These are phyloP conservation scores for Nephrotoma guestfalica DNA, from an alignment of 2,888 invertebrate species.

Conservation along the genomic window DNA sequence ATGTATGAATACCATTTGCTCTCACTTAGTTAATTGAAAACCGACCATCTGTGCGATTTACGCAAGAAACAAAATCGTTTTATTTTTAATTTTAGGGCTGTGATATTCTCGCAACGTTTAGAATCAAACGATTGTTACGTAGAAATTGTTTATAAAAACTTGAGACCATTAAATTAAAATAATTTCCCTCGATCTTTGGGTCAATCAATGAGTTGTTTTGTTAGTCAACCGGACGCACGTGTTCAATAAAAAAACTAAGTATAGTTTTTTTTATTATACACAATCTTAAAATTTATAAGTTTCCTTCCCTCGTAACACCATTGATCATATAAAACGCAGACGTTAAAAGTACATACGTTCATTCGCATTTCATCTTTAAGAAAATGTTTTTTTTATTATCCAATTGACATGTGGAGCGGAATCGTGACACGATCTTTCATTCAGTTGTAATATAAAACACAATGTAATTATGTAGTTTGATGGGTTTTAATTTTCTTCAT, in stretches of 20 bases:
- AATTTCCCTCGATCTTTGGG: not conserved
- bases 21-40: not conserved
- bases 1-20: not conserved
- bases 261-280: not conserved
- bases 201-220: constrained; percentile 4
- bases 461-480: not conserved
- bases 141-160: not conserved
- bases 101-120: not conserved
- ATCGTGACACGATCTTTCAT: constrained; percentile 1
- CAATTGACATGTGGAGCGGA: constrained; percentile 1
- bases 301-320: not conserved
- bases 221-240: constrained; percentile 4
- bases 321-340: not conserved
- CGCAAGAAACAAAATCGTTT: not conserved
- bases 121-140: not conserved
- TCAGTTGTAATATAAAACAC: not conserved
- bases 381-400: not conserved
- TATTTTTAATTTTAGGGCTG: not conserved
- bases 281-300: not conserved
- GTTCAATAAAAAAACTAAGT: not conserved
- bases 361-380: not conserved
- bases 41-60: not conserved
- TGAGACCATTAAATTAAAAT: not conserved
- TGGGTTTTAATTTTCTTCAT: not conserved
- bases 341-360: not conserved